phyloP scores from a whole-genome alignment of 2,888 invertebrate genomes.

The Ichneumon xanthorius region DNA sequence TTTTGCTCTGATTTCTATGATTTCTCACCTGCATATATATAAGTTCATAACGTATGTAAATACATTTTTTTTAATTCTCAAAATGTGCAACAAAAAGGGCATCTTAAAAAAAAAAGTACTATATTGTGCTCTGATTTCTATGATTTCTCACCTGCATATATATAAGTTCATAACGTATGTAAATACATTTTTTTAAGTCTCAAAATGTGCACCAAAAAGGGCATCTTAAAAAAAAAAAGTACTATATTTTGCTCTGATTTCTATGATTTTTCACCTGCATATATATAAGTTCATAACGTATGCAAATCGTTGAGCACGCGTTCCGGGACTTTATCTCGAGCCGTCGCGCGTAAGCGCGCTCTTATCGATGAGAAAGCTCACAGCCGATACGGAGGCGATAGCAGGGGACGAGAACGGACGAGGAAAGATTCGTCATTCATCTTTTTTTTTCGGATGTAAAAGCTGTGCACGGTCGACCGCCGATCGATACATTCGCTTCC shows the following conservation, averaged over 20 bases:
- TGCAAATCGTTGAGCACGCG: background rate
- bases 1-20: background rate
- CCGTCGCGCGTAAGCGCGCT: background rate
- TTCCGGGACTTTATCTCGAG: background rate
- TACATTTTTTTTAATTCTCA: no score
- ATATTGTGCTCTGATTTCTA: background rate
- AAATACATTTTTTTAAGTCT: background rate
- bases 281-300: background rate
- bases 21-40: background rate
- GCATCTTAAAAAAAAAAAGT: background rate
- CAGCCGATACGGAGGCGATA: constrained; percentile 2
- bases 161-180: background rate
- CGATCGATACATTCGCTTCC: constrained; percentile 62
- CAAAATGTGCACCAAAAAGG: background rate
- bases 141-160: background rate
- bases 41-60: background rate
- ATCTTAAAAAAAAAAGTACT: background rate
- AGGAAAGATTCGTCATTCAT: constrained; percentile 32
- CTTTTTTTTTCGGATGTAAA: constrained; percentile 20
- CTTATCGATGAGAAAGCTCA: constrained; percentile 3
- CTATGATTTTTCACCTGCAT: background rate
- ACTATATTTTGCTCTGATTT: background rate
- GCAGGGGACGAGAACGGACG: background rate
- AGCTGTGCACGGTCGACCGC: constrained; percentile 47
- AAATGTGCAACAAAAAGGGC: background rate